Conservation (phyloP, 2,113 vertebrate genomes). For the Oryzias woworae region DNA sequence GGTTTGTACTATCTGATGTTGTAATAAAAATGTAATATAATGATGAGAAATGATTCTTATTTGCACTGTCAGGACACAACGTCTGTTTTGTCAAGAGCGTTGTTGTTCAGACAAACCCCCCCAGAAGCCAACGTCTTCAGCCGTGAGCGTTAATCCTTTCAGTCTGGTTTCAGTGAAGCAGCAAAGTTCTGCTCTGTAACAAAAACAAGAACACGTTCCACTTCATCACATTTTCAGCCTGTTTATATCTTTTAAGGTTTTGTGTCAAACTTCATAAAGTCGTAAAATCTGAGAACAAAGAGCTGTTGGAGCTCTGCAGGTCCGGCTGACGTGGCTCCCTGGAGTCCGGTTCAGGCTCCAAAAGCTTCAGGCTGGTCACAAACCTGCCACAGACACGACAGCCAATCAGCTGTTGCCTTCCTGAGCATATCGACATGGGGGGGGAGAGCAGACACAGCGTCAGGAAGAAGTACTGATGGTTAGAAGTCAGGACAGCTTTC, state of each 20-base stretch:
- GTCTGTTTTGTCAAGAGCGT: not conserved
- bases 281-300: slow-evolving; percentile 9
- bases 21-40: no score
- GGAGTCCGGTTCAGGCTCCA: slow-evolving; percentile 1
- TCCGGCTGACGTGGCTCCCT: slow-evolving; percentile 25
- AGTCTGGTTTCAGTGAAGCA: slow-evolving; percentile 30
- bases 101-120: not conserved
- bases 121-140: slow-evolving; percentile 34
- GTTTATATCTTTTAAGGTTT: slow-evolving; percentile 1
- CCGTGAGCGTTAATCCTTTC: slow-evolving; percentile 33
- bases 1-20: no score
- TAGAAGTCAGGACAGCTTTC: not conserved
- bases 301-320: not conserved
- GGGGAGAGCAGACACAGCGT: not conserved
- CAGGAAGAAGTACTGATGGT: not conserved
- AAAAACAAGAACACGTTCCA: slow-evolving; percentile 2
- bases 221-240: not conserved
- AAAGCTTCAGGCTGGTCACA: no score
- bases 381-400: no score
- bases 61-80: slow-evolving; percentile 2
- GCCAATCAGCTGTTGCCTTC: not conserved
- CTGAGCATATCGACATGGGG: not conserved
- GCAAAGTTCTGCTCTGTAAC: slow-evolving; percentile 22
- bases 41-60: not conserved
- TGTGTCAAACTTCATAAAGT: not conserved